A percentile compares a stretch with the other conserved stretches of the same genome.
Evolutionary conservation across 2,113 vertebrate genomes (phyloP).

Genomic region (Tragelaphus imberbis): DNA sequence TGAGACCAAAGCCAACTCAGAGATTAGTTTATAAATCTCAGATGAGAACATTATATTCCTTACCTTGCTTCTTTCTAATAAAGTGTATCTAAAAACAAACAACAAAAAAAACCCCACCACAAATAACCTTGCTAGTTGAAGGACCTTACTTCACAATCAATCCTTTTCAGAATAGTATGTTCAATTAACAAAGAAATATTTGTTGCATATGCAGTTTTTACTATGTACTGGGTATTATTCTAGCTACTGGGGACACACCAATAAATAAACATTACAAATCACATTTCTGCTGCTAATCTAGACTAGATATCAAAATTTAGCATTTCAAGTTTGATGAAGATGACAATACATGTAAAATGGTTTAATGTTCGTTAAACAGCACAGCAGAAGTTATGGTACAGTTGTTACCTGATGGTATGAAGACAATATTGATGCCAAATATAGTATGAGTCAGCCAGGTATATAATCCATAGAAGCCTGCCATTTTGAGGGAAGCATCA

Average conservation of each 20-base stretch:
- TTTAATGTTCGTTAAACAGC: background rate
- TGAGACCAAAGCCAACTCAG: constrained; percentile 3
- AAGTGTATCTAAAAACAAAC: background rate
- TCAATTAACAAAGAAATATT: background rate
- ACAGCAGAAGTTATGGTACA: background rate
- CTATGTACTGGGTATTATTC: background rate
- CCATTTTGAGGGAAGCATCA: constrained; percentile 99
- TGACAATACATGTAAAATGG: background rate
- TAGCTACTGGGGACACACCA: background rate
- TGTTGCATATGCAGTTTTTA: background rate
- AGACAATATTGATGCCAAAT: constrained; percentile 99
- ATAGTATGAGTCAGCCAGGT: constrained; percentile 99
- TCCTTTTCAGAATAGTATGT: background rate
- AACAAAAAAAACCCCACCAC: background rate
- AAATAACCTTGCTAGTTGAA: background rate
- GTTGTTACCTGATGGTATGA: constrained; percentile 96
- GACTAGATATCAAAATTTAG: background rate
- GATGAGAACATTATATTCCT: background rate
- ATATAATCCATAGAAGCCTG: constrained; percentile 97
- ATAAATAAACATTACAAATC: background rate
- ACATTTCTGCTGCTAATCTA: background rate
- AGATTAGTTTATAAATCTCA: background rate
- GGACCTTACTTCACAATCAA: background rate
- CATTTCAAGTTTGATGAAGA: background rate
- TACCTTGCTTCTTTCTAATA: background rate